Evolutionary conservation across 2,888 invertebrate genomes (phyloP).

Genomic region (Fragum fragum): DNA sequence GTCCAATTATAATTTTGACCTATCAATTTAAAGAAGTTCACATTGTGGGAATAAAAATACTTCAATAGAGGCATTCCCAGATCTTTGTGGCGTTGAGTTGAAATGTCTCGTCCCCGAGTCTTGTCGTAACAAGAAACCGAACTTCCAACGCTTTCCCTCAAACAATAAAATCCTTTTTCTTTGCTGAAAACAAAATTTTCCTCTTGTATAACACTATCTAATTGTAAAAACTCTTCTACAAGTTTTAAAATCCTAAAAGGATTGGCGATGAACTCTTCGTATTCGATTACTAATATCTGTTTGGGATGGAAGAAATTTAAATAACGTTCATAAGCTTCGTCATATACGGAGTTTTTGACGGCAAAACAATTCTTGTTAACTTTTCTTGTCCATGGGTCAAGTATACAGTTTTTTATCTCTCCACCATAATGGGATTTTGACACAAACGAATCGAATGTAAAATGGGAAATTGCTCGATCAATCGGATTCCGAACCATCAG

Average conservation of each 20-base stretch:
- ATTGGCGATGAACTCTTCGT: constrained; percentile 73
- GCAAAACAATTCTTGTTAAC: constrained; percentile 86
- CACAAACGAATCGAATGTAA: constrained; percentile 89
- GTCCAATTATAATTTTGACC: constrained; percentile 96
- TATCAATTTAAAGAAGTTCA: constrained; percentile 91
- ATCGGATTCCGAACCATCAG: constrained; percentile 98
- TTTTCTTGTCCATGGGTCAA: constrained; percentile 64
- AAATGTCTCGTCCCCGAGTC: constrained; percentile 92
- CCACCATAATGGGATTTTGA: constrained; percentile 65
- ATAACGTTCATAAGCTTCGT: constrained; percentile 94
- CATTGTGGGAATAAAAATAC: constrained; percentile 82
- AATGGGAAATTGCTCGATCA: constrained; percentile 97
- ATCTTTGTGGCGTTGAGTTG: constrained; percentile 90
- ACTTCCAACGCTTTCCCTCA: constrained; percentile 87
- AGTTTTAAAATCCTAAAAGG: constrained; percentile 76
- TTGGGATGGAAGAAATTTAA: constrained; percentile 95
- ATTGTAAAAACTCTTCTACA: constrained; percentile 79
- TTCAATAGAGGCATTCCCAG: constrained; percentile 84
- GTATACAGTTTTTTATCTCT: constrained; percentile 41
- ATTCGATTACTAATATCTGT: constrained; percentile 96
- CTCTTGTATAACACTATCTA: constrained; percentile 72
- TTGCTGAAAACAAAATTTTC: constrained; percentile 98
- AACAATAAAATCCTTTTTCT: constrained; percentile 97
- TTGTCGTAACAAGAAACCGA: constrained; percentile 93
- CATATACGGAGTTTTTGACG: constrained; percentile 83